Base-by-base conservation (phyloP, 2,888 invertebrate species). In the Sinohyriopsis cumingii region DNA sequence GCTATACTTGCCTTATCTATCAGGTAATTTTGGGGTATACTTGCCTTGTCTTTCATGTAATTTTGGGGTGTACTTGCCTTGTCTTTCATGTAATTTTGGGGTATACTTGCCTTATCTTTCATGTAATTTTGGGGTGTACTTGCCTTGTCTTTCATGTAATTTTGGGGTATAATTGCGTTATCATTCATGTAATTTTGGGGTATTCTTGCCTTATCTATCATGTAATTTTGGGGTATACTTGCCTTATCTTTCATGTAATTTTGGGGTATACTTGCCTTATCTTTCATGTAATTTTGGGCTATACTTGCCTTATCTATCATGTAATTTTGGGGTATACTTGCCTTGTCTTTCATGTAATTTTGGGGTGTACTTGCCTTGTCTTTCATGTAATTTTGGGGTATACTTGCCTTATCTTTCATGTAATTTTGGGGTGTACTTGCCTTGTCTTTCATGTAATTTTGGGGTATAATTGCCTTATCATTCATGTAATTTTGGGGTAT, bases 361-460 rank as follows among this genome's bases (percentile, higher is more conserved):
- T 18, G 6, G n/a, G 12, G 6, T 33, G 62, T 7, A 54, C 64
- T 45, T 75, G 88, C 88, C 84, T 95, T 91, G 91, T 99, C 98
- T n/a, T n/a, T n/a, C n/a, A n/a, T 22, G 57, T 57, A 22, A 57
- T 22, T 57, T 5, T n/a, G n/a, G n/a, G n/a, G n/a, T n/a, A n/a
- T 19, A 53, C n/a, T n/a, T n/a, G n/a, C n/a, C n/a, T 28, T 63
- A n/a, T 57, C 33, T 7, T 15, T 25, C n/a, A 24, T 55, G 45
- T n/a, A 24, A 24, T 64, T 25, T 53, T 18, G 6, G n/a, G 12
- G 6, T 33, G 62, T 7, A 54, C 64, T 45, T 75, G 88, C 88
- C 84, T 95, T 91, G 91, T 99, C 98, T n/a, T n/a, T n/a, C n/a
- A n/a, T 22, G 57, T 57, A 22, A 57, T 22, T 57, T 5, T n/a